Percentiles rank a stretch among this genome's conserved stretches.
These are phyloP conservation scores for Heliconius melpomene DNA, from an alignment of 1,140 invertebrate genomes.

Conservation along the genomic window DNA sequence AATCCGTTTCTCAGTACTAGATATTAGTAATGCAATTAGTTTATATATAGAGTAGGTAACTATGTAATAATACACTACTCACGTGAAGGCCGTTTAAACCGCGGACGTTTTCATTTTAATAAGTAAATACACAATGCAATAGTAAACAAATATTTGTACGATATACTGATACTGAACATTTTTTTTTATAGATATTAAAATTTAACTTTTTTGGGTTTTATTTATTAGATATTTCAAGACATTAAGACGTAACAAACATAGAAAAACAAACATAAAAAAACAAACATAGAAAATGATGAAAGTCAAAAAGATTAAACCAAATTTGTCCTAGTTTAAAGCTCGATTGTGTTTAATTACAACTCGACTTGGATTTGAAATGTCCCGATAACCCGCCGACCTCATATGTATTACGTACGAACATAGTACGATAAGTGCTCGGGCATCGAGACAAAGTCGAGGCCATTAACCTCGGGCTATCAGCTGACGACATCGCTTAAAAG, in stretches of 20 bases:
- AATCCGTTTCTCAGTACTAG: not conserved
- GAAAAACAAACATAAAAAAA: too few relatives aligned
- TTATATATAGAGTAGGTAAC: not conserved
- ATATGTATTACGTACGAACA: slow-evolving; percentile 42
- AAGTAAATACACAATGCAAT: slow-evolving; percentile 5
- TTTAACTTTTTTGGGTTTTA: too few relatives aligned
- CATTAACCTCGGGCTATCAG: slow-evolving; percentile 74
- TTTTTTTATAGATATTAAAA: too few relatives aligned
- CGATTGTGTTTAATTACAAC: slow-evolving; percentile 34
- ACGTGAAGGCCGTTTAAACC: slow-evolving; percentile 2
- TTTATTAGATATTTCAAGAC: not conserved
- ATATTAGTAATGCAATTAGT: not conserved
- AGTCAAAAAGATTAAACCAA: not conserved
- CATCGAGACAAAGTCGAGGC: slow-evolving; percentile 74
- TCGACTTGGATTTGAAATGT: slow-evolving; percentile 60
- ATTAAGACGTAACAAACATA: not conserved
- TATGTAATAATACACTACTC: slow-evolving; percentile 11
- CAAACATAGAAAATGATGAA: not conserved
- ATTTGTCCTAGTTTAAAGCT: slow-evolving; percentile 35
- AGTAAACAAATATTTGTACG: not conserved
- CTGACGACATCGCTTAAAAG: slow-evolving; percentile 72
- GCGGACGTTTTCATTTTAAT: not conserved
- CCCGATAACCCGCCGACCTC: slow-evolving; percentile 69
- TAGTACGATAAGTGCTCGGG: slow-evolving; percentile 65
- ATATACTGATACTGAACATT: not conserved